Base-by-base conservation (phyloP, 2,113 vertebrate species). In the Limanda limanda region DNA sequence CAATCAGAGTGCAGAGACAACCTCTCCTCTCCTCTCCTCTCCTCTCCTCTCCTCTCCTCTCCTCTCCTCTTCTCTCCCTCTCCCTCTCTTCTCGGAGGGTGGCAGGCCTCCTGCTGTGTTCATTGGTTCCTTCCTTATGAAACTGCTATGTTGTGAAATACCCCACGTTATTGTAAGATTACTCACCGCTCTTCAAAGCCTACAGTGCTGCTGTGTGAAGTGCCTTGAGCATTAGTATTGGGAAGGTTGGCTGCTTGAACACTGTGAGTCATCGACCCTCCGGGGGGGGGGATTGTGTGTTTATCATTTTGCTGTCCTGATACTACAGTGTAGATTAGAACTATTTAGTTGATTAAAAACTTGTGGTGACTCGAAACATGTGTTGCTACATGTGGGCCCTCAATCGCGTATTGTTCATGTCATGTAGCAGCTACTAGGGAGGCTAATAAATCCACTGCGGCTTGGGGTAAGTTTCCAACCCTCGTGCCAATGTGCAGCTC, bases 61-160 rank as follows among this genome's bases (percentile, higher is more conserved):
- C 42, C 35, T 37, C 35, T 37, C 35, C 35, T 8, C 35, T 37
- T 8, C 35, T 37, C 35, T 37, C 6, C 35, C 35, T 37, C 35
- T 37, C 35, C 31, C 31, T 31, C 31, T 31, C 35, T 23, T 83
- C 68, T 15, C 12, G 10, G 67, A 74, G 55, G 57, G 52, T 68
- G 75, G 56, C 13, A 47, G 45, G 74, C 76, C 66, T 78, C 83
- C 82, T 5, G 73, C 83, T 80, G 75, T 0, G 68, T 57, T 86
- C 72, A 68, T 40, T 70, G 76, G 65, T 69, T 81, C 62, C 71
- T 62, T 67, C 54, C 7, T 71, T 54, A 70, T 48, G 79, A 73
- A 84, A 78, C 63, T 20, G 68, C 63, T 45, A 55, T 91, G 82
- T 91, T 89, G 89, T 89, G 84, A 91, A 92, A 90, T 89, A 81